These are phyloP conservation scores for Argentina silus DNA, from an alignment of 2,797 vertebrate genomes.

Conservation along the genomic window DNA sequence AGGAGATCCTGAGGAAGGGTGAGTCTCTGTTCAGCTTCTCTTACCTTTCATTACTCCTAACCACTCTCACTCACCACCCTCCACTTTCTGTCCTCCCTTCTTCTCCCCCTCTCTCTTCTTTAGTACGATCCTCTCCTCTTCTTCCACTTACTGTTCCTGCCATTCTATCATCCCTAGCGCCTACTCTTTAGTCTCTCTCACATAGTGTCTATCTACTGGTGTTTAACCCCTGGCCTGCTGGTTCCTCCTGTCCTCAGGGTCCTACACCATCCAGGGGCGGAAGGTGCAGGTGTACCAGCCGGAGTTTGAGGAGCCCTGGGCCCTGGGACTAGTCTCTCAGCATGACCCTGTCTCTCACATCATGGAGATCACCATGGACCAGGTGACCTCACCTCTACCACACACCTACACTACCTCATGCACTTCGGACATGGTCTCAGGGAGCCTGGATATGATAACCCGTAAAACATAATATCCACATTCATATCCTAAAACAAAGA, in stretches of 20 bases:
- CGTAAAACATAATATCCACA: too few relatives aligned
- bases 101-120: not conserved
- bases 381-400: slow-evolving; percentile 74
- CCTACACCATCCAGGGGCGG: slow-evolving; percentile 93
- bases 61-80: not conserved
- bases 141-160: not conserved
- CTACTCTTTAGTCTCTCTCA: not conserved
- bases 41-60: not conserved
- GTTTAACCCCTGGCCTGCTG: not conserved
- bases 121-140: not conserved
- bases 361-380: slow-evolving; percentile 93
- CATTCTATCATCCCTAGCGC: not conserved
- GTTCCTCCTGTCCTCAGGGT: slow-evolving; percentile 74
- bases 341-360: slow-evolving; percentile 93
- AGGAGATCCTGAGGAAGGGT: slow-evolving; percentile 98
- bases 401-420: not conserved
- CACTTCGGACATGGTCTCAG: too few relatives aligned
- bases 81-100: not conserved
- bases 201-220: not conserved
- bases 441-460: too few relatives aligned
- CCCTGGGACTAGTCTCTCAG: slow-evolving; percentile 87
- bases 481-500: too few relatives aligned
- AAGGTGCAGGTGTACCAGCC: slow-evolving; percentile 95
- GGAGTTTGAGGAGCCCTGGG: slow-evolving; percentile 92
- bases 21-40: slow-evolving; percentile 37